These are phyloP conservation scores for Rhagophthalmus giganteus DNA, from an alignment of 2,888 invertebrate genomes.

Conservation along the genomic window DNA sequence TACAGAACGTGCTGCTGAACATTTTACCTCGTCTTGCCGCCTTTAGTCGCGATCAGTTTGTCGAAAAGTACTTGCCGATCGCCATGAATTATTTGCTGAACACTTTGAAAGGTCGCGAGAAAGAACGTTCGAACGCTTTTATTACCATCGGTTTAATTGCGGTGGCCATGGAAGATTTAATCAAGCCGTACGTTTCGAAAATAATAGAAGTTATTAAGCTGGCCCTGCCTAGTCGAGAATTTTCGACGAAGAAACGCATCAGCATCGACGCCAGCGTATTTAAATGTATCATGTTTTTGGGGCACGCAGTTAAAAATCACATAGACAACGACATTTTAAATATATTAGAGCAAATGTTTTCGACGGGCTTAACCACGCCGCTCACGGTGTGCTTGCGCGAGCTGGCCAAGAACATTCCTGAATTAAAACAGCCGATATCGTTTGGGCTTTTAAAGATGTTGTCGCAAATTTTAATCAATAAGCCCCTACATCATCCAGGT, in stretches of 20 bases:
- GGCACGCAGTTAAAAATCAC: slow-evolving; percentile 78
- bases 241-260: slow-evolving; percentile 73
- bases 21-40: slow-evolving; percentile 91
- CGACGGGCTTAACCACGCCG: slow-evolving; percentile 87
- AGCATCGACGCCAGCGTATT: slow-evolving; percentile 87
- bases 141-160: slow-evolving; percentile 89
- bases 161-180: slow-evolving; percentile 82
- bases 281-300: slow-evolving; percentile 88
- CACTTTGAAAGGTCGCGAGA: slow-evolving; percentile 78
- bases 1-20: slow-evolving; percentile 84
- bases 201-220: slow-evolving; percentile 71
- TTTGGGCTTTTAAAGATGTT: slow-evolving; percentile 91
- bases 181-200: slow-evolving; percentile 75
- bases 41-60: slow-evolving; percentile 83
- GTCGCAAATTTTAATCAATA: slow-evolving; percentile 87
- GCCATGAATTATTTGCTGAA: slow-evolving; percentile 78
- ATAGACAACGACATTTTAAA: slow-evolving; percentile 79
- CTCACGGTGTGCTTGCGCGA: slow-evolving; percentile 90
- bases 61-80: slow-evolving; percentile 70
- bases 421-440: slow-evolving; percentile 86
- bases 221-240: slow-evolving; percentile 70
- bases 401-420: slow-evolving; percentile 84
- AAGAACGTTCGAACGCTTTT: slow-evolving; percentile 85
- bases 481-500: slow-evolving; percentile 79
- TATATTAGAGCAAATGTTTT: slow-evolving; percentile 88